These are phyloP conservation scores for Aldrovandia affinis DNA, from an alignment of 2,797 vertebrate species.

Conservation along the genomic window DNA sequence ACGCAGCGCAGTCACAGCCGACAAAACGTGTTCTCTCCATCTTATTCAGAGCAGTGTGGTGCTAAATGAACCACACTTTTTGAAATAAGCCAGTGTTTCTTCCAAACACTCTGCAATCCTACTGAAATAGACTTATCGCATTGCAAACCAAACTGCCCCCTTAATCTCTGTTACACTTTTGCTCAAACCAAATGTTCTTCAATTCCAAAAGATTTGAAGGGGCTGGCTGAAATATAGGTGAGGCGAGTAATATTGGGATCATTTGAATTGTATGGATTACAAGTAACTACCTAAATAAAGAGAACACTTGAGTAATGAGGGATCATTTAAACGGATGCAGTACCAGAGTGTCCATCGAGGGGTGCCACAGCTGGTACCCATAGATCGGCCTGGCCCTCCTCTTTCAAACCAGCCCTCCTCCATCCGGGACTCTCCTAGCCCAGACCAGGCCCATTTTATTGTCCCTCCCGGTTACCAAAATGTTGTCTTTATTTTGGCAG, in stretches of 20 bases:
- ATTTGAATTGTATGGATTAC: no score
- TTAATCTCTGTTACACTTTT: not conserved
- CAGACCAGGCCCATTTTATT: no score
- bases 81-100: not conserved
- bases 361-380: no score
- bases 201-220: not conserved
- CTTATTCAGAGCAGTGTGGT: not conserved
- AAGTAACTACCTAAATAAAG: no score
- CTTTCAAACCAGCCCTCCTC: no score
- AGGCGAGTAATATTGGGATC: not conserved
- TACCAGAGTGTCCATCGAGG: no score
- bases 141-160: not conserved
- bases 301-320: no score
- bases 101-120: not conserved
- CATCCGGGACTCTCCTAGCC: no score
- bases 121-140: not conserved
- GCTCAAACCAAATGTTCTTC: not conserved
- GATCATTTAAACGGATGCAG: no score
- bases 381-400: no score
- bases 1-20: slow-evolving; percentile 17
- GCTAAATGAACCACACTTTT: not conserved
- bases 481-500: no score
- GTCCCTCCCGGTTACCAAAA: no score
- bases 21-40: slow-evolving; percentile 3
- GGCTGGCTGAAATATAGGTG: not conserved